These are phyloP conservation scores for Sebastolobus alascanus DNA, from an alignment of 2,797 vertebrate species.

Conservation along the genomic window DNA sequence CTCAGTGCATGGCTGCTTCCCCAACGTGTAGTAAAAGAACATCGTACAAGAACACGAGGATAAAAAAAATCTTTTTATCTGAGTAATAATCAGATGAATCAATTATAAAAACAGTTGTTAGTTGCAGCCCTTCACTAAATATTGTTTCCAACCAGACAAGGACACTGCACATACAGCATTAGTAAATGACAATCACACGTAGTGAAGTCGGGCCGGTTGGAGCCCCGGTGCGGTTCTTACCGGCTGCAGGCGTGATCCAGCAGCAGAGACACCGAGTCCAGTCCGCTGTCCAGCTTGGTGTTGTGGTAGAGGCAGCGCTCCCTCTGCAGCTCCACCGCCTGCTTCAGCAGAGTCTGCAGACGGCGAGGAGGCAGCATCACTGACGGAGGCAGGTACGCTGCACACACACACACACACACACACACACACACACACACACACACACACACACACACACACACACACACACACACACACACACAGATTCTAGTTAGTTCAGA, in stretches of 20 bases:
- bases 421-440: no score
- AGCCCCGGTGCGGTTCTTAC: constrained; percentile 72
- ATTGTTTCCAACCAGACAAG: neutral
- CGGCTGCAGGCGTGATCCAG: constrained; percentile 97
- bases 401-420: neutral
- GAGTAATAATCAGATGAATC: no score
- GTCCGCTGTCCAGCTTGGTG: constrained; percentile 93
- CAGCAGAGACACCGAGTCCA: constrained; percentile 95
- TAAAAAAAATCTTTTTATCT: no score
- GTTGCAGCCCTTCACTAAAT: no score
- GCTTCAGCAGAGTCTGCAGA: constrained; percentile 94
- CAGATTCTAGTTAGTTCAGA: neutral
- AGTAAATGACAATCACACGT: neutral
- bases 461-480: neutral
- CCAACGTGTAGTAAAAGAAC: no score
- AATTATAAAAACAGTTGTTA: no score
- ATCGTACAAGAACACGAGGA: no score
- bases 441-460: neutral
- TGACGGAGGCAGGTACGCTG: constrained; percentile 96
- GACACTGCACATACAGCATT: neutral
- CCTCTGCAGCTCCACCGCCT: constrained; percentile 96
- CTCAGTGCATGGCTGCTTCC: no score
- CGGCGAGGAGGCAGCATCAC: constrained; percentile 97
- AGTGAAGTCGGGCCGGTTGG: neutral
- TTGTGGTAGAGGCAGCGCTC: constrained; percentile 98